Evolutionary conservation across 2,888 invertebrate genomes (phyloP), one percentile per base, ranked within the genome.

Genomic region (Caenorhabditis doughertyi): DNA sequence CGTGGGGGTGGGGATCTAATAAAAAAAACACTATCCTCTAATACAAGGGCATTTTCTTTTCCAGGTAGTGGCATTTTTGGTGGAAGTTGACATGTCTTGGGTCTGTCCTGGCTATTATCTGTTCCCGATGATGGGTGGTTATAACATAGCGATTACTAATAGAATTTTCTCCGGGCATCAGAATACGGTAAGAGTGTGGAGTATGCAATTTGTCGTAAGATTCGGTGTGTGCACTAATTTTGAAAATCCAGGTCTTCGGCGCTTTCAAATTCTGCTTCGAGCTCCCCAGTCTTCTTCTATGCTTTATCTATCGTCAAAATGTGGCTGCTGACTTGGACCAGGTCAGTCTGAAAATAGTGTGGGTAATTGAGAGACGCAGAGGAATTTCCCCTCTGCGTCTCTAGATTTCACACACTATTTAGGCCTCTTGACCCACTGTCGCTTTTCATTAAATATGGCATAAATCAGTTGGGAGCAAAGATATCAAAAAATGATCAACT

Each of bases 41-140:
- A n/a, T n/a, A n/a, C n/a, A n/a, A n/a, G n/a, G n/a, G n/a, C n/a
- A n/a, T n/a, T n/a, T n/a, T 9, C 35, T 7, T 9, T 35, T 35
- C 42, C 51, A 77, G 76, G 18, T 68, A 0, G 25, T 68, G 16
- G 64, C 77, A 35, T 79, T 79, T 47, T 25, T 79, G 0, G 77
- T 68, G n/a, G 77, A 79, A 64, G 32, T 68, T 8, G 68, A 68
- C 53, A 68, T 68, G 55, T 79, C 77, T 0, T 71, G 60, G 60
- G 18, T 79, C 1, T 70, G 68, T n/a, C 77, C 77, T 0, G 77
- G 77, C 8, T 79, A 70, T 55, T 79, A 79, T 47, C 27, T 79
- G 4, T 79, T 79, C 27, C 77, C 77, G 55, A 70, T 79, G 70
- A 53, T 79, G 39, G 77, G 55, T n/a, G 77, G 77, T 13, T 62